Conservation (phyloP, 2,888 invertebrate genomes). For the Asteroscopus sphinx region DNA sequence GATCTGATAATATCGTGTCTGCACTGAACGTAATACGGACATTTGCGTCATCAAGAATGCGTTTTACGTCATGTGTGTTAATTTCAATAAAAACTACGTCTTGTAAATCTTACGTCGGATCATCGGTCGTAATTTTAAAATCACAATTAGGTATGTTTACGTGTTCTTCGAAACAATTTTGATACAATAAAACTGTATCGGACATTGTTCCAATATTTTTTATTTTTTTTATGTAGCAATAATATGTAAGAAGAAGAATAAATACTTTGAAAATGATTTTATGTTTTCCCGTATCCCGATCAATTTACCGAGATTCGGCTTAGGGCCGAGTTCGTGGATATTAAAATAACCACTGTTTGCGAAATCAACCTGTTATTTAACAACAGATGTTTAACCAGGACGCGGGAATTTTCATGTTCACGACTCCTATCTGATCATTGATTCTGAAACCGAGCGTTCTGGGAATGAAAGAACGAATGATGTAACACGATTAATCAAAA, state of each 20-base stretch:
- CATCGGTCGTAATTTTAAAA: slow-evolving; percentile 40
- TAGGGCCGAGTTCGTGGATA: no score
- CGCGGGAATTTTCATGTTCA: no score
- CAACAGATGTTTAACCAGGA: no score
- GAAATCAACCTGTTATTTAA: no score
- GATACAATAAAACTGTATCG: slow-evolving; percentile 1
- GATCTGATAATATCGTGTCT: neutral
- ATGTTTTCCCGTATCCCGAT: neutral
- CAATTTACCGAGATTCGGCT: neutral
- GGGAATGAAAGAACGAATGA: no score
- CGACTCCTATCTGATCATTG: no score
- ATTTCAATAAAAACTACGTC: slow-evolving; percentile 35
- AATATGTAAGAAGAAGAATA: no score
- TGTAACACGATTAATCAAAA: no score
- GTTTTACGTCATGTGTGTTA: slow-evolving; percentile 40
- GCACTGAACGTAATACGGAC: slow-evolving; percentile 11
- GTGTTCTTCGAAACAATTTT: slow-evolving; percentile 18
- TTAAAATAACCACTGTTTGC: no score
- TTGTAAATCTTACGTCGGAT: slow-evolving; percentile 35
- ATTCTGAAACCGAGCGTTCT: no score
- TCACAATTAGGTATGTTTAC: slow-evolving; percentile 44
- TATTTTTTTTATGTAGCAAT: slow-evolving; percentile 5
- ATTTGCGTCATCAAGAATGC: slow-evolving; percentile 63
- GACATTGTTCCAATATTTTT: neutral
- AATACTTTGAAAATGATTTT: neutral